phyloP scores from a whole-genome alignment of 2,113 vertebrate genomes.

The Pygoscelis antarcticus region DNA sequence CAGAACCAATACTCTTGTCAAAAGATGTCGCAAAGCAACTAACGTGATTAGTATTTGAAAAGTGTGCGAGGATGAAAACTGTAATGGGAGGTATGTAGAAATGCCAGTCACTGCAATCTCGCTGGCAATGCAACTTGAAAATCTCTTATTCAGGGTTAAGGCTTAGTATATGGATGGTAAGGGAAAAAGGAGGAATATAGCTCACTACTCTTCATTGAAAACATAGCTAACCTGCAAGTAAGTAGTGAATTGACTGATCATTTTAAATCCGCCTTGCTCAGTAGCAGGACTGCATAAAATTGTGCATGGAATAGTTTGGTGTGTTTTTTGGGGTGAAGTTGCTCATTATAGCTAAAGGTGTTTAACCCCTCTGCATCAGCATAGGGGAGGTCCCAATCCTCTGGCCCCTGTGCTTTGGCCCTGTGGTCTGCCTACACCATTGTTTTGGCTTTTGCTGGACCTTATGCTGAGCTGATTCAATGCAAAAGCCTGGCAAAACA shows the following conservation, averaged over 20 bases:
- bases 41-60: neutral
- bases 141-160: neutral
- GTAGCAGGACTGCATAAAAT: neutral
- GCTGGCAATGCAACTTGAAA: neutral
- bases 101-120: neutral
- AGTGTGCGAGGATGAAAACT: neutral
- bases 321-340: neutral
- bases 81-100: neutral
- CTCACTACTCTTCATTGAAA: neutral
- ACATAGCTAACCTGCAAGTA: neutral
- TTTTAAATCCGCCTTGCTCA: neutral
- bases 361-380: neutral
- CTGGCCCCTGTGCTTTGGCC: neutral
- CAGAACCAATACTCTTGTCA: neutral
- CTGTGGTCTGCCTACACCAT: neutral
- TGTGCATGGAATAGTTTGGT: neutral
- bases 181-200: neutral
- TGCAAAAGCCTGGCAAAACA: neutral
- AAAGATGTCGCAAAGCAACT: neutral
- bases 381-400: neutral
- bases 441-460: neutral
- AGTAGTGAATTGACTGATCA: neutral
- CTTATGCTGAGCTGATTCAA: neutral
- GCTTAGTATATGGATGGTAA: neutral
- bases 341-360: neutral